Evolutionary conservation across 2,113 vertebrate genomes (phyloP), one percentile per base, ranked within the genome.

Genomic region (Pogona vitticeps): DNA sequence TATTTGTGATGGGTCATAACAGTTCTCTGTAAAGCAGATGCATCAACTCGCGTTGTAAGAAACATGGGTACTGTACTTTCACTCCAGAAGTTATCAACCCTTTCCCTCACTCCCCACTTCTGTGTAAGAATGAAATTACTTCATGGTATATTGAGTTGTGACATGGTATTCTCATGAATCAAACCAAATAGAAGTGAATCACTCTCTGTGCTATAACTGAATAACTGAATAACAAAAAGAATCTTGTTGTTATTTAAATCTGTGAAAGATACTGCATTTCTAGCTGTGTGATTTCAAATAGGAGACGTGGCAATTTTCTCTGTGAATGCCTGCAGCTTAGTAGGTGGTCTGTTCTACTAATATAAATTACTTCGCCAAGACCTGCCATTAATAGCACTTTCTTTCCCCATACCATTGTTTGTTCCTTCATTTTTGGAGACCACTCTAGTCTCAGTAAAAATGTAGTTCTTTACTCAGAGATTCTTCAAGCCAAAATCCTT

Each of bases 331-430:
- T 90, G 84, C 72, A 88, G 90, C 92, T 89, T 94, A 91, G 92
- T 90, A 92, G 94, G 94, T 95, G 93, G 92, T 95, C 94, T 79
- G 88, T 87, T 78, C 72, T 92, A 52, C 70, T 85, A 73, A 88
- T 81, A 58, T 89, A 94, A 91, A 91, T 88, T 88, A 80, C 38
- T 81, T 82, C 86, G 86, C 89, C 91, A 89, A 76, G 82, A 75
- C 10, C 85, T 87, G 85, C 88, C 86, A 92, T 93, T 95, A 89
- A 91, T 93, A 88, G 82, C 26, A 0, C 67, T 85, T 87, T 23
- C 59, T 31, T 52, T 52, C 26, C 65, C 90, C 84, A 80, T 78
- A 88, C 86, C 78, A 89, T 88, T 77, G 92, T 84, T 88, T 84
- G 76, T 75, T 91, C 15, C 86, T 81, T 90, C 79, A 10, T 84